phyloP scores from a whole-genome alignment of 1,140 invertebrate genomes.

The Tribolium madens region DNA sequence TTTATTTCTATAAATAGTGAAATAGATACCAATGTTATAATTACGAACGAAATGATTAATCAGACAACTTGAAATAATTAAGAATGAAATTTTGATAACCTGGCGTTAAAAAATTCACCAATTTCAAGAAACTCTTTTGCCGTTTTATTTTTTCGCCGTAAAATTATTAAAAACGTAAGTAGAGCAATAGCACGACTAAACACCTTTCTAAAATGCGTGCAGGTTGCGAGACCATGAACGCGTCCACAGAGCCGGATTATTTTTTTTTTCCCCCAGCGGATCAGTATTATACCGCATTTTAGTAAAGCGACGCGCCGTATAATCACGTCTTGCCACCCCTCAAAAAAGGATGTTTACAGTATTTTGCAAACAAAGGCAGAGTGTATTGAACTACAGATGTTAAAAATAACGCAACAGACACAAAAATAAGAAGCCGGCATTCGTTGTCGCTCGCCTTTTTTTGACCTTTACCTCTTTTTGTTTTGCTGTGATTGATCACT shows the following conservation, averaged over 20 bases:
- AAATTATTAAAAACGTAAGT: slow-evolving; percentile 4
- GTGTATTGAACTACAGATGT: slow-evolving; percentile 46
- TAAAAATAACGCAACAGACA: slow-evolving; percentile 39
- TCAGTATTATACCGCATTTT: background rate
- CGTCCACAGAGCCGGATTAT: slow-evolving; percentile 20
- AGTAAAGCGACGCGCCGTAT: background rate
- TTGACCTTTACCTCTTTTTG: slow-evolving; percentile 45
- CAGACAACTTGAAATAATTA: background rate
- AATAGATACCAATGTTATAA: background rate
- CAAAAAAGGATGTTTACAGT: slow-evolving; percentile 32
- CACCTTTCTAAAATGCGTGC: slow-evolving; percentile 30
- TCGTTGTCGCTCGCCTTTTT: slow-evolving; percentile 34
- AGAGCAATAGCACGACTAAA: background rate
- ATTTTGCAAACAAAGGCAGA: slow-evolving; percentile 43
- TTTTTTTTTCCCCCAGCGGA: background rate
- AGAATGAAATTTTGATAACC: background rate
- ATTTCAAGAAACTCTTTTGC: no score
- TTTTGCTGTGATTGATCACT: slow-evolving; percentile 19
- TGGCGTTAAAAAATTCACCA: background rate
- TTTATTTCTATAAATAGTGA: background rate
- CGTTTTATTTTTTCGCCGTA: background rate
- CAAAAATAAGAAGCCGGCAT: slow-evolving; percentile 35
- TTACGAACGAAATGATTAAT: background rate
- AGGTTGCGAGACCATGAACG: slow-evolving; percentile 32
- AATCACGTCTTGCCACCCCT: slow-evolving; percentile 21